Evolutionary conservation across 1,140 invertebrate species (phyloP).

Genomic region (Proales similis): DNA sequence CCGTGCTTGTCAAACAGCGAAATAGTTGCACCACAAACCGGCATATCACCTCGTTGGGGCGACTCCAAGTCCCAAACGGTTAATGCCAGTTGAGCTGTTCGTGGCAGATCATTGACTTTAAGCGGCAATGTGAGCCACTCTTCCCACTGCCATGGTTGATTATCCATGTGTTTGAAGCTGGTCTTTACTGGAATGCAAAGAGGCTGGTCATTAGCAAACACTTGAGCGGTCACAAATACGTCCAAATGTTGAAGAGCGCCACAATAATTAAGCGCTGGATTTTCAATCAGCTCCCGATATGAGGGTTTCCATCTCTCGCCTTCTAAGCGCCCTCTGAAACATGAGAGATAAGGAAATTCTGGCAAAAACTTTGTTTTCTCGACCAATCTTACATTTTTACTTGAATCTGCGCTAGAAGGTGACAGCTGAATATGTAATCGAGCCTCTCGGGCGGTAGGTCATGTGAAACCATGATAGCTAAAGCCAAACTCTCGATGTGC

Average conservation of each 20-base stretch:
- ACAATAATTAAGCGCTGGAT: slow-evolving; percentile 82
- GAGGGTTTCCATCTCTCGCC: slow-evolving; percentile 74
- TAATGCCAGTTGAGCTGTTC: slow-evolving; percentile 44
- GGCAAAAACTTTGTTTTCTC: no score
- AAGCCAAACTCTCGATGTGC: no score
- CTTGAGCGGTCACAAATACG: slow-evolving; percentile 75
- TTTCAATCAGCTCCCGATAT: slow-evolving; percentile 73
- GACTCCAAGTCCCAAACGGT: slow-evolving; percentile 31
- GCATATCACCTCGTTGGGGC: slow-evolving; percentile 7
- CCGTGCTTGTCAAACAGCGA: slow-evolving; percentile 35
- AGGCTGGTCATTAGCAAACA: slow-evolving; percentile 72
- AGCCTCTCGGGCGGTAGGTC: slow-evolving; percentile 22
- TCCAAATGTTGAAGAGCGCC: slow-evolving; percentile 72
- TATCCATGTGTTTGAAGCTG: slow-evolving; percentile 83
- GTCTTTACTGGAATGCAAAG: slow-evolving; percentile 80
- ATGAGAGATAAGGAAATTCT: no score
- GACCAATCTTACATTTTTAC: slow-evolving; percentile 30
- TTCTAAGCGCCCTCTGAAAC: slow-evolving; percentile 78
- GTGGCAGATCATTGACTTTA: slow-evolving; percentile 79
- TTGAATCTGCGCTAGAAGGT: slow-evolving; percentile 30
- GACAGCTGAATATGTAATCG: slow-evolving; percentile 32
- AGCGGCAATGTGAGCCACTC: slow-evolving; percentile 91
- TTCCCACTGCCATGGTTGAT: slow-evolving; percentile 79
- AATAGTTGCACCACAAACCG: slow-evolving; percentile 14
- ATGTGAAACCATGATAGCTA: slow-evolving; percentile 38